Base-by-base conservation (phyloP, 2,797 vertebrate genomes). In the Odontamblyopus lacepedii region DNA sequence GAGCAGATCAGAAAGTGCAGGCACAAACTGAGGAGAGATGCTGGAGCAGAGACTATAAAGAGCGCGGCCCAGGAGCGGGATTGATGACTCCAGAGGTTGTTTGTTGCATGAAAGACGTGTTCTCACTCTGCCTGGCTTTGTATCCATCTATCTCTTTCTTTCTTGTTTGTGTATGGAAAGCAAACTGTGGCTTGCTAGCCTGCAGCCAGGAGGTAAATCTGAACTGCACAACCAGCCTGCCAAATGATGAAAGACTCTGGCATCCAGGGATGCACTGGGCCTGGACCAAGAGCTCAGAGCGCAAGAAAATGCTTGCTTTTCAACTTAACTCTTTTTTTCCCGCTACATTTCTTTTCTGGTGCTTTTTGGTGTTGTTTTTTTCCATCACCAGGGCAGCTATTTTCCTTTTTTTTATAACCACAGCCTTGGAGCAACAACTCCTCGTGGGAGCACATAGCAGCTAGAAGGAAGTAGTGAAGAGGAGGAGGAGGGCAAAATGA, bases 231-330 rank as follows among this genome's bases (percentile, higher is more conserved):
- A 88, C 91, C 90, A 85, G 82, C 86, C 90, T 93, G 92, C 90
- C 90, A 93, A 93, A 92, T 92, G 92, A 94, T 94, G 91, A 94
- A 95, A 94, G 93, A 85, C 81, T 88, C 89, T 91, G 90, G 92
- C 92, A 92, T 92, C 88, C 84, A 88, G 92, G 91, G 94, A 94
- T 89, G 90, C 89, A 89, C 72, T 87, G 90, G 87, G 91, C 91
- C 91, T 83, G 85, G 88, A 93, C 92, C 93, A 87, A 92, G 86
- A 92, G 92, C 92, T 92, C 85, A 91, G 88, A 92, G 91, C 91
- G 62, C 88, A 74, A 92, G 90, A 93, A 91, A 93, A 92, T 87
- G 90, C 89, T 92, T 84, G 86, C 91, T 92, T 93, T 93, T 92
- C 88, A 93, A 91, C 91, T 85, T 85, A 92, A 91, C 86, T 81